Evolutionary conservation across 1,140 invertebrate species (phyloP).

Genomic region (Caenorhabditis briggsae): DNA sequence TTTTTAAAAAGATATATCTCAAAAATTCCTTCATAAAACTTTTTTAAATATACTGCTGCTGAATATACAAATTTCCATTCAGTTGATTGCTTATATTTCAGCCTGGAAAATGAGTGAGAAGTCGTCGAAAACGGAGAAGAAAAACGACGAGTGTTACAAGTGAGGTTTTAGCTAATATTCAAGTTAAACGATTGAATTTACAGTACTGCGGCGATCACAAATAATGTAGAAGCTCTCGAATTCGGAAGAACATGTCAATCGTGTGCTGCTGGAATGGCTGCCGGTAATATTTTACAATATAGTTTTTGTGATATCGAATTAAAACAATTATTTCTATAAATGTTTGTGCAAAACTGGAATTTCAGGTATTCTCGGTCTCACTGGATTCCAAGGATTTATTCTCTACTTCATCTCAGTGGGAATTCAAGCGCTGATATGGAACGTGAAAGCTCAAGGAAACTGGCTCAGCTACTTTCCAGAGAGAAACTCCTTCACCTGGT

Average conservation of each 20-base stretch:
- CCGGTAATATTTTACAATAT: slow-evolving; percentile 54
- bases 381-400: slow-evolving; percentile 67
- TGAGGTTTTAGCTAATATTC: neutral
- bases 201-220: slow-evolving; percentile 61
- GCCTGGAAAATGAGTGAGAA: slow-evolving; percentile 40
- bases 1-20: neutral
- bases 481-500: slow-evolving; percentile 65
- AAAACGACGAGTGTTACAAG: slow-evolving; percentile 50
- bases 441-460: slow-evolving; percentile 64
- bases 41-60: too few species aligned
- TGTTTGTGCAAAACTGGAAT: too few species aligned
- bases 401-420: slow-evolving; percentile 67
- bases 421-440: slow-evolving; percentile 67
- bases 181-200: neutral
- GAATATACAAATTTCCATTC: neutral
- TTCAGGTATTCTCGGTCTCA: slow-evolving; percentile 66
- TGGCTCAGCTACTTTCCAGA: slow-evolving; percentile 66
- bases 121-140: slow-evolving; percentile 22
- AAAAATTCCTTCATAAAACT: neutral
- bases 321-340: too few species aligned
- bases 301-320: too few species aligned
- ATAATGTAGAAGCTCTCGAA: slow-evolving; percentile 65
- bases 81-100: neutral
- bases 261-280: slow-evolving; percentile 67
- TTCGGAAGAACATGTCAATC: slow-evolving; percentile 68